Evolutionary conservation across 1,140 invertebrate genomes (phyloP), one percentile per base, ranked within the genome.

Genomic region (Pissodes strobi): DNA sequence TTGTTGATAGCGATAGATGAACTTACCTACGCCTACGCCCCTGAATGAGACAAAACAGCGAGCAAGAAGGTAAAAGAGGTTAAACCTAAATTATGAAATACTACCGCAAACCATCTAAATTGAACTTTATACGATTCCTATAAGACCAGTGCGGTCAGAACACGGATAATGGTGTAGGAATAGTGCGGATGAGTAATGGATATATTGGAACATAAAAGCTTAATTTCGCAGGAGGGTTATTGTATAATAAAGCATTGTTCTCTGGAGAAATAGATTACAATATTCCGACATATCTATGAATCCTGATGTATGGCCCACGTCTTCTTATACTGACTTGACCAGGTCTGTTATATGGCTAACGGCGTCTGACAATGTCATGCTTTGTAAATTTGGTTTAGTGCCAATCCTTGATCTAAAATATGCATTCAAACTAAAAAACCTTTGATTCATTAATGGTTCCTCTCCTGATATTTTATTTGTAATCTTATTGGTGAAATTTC

Each of bases 181-280:
- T 71, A 68, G 62, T 63, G 55, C 41, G 66, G 69, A 71, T 72
- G 71, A 74, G 71, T 74, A 74, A 74, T 74, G 71, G 69, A 70
- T 73, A 72, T 75, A 75, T 75, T 69, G 72, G 72, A 72, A 73
- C 68, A 71, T 74, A 74, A 76, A 73, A 70, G 74, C 71, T 75
- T 74, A 76, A 74, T 77, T 76, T 72, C 72, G 68, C 68, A 72
- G 67, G 66, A 72, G 72, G 75, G 73, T 76, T 74, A 75, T 75
- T 74, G 74, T 74, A 70, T 76, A 74, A 74, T 76, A 75, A 76
- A 72, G 74, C 75, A 77, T 77, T 77, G 74, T 77, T 76, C 75
- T 76, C 74, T 60, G 39, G 74, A 76, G 73, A 64, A 72, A 74
- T 72, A 69, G 70, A 74, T 73, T 76, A 74, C 69, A 70, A 60